Base-by-base conservation (phyloP, 1,140 invertebrate species). In the Drosophila quadrilineata region DNA sequence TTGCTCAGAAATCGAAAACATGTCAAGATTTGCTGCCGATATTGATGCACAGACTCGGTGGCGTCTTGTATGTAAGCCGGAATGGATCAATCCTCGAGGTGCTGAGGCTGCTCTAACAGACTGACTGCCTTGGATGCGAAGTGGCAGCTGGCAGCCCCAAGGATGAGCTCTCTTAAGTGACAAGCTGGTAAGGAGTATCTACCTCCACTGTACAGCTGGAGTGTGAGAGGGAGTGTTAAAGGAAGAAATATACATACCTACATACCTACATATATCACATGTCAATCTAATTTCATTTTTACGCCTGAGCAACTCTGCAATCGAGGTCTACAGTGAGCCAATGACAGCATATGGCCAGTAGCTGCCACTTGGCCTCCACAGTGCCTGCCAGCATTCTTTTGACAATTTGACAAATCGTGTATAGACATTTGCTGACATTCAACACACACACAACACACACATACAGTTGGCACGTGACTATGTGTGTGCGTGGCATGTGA, bases 261-360 rank as follows among this genome's bases (percentile, higher is more conserved):
- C 12, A 63, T 53, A 43, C 36, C 57, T 8, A 63, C 62, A 87
- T 84, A 68, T 87, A 84, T 87, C 84, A 87, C 77, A 85, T 87
- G 75, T 84, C 84, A 87, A 87, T 87, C 77, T 87, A 87, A 87
- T 87, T 87, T 88, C 77, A 80, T 85, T 87, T 80, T 76, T 71
- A 75, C 63, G 85, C 85, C 72, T 75, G 58, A 87, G 50, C 79
- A 85, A 62, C 26, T 52, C 40, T 10, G 40, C 40, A 53, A 52
- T 31, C 40, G 64, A 26, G 57, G 57, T 53, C 48, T 53, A 62
- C 64, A 46, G 49, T 41, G 62, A 46, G 45, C 8, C 62, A 65
- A 49, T 28, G 45, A 41, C 62, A 31, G 53, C 62, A 49, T 65
- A 49, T 58, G 54, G 53, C 56, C 52, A 53, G 35, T n/a, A 53